A percentile compares a stretch with the other conserved stretches of the same genome.
Conservation (phyloP, 2,113 vertebrate species). For the Scalopus aquaticus region DNA sequence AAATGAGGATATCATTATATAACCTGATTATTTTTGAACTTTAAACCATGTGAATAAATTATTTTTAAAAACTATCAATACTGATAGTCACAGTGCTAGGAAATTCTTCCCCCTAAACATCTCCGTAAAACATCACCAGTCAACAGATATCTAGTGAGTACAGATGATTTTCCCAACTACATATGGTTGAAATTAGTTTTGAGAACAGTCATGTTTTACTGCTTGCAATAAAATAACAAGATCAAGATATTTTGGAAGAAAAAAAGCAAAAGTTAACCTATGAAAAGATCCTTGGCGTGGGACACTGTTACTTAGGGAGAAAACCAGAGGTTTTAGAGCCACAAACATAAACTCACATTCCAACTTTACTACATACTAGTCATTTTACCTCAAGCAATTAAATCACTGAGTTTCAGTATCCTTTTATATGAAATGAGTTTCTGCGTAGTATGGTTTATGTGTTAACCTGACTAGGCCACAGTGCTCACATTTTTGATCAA, state of each 20-base stretch:
- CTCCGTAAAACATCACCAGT: not conserved
- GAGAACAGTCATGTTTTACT: not conserved
- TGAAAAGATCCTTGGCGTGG: not conserved
- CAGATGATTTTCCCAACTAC: not conserved
- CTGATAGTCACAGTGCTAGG: not conserved
- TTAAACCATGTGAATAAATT: not conserved
- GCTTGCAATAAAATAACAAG: not conserved
- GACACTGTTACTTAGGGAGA: not conserved
- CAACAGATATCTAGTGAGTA: not conserved
- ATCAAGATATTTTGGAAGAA: not conserved
- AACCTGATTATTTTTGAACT: not conserved
- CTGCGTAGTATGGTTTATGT: not conserved
- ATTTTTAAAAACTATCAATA: not conserved
- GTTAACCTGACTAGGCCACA: not conserved
- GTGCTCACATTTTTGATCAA: not conserved
- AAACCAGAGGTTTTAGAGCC: not conserved
- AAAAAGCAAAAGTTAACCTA: not conserved
- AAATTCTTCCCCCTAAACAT: constrained; percentile 9
- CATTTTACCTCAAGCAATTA: not conserved
- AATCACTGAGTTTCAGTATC: not conserved
- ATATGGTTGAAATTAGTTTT: not conserved
- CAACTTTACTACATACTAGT: not conserved
- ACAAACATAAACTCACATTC: not conserved
- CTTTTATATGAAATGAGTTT: not conserved
- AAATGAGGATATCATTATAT: not conserved